A percentile compares a stretch with the other conserved stretches of the same genome.
Evolutionary conservation across 2,797 vertebrate species (phyloP).

Genomic region (Clamator glandarius): DNA sequence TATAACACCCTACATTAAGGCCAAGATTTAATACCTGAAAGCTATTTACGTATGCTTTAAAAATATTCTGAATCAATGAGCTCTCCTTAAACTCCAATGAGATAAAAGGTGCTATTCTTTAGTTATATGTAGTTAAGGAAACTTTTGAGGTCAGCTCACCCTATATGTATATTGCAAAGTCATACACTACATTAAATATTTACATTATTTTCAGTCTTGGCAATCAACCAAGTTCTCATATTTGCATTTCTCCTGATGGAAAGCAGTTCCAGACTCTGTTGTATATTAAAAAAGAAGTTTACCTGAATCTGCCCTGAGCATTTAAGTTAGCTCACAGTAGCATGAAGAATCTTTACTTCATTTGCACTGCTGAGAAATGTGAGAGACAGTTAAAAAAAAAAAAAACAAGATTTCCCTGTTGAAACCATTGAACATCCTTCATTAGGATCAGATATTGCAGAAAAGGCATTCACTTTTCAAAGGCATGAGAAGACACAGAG

Average conservation of each 20-base stretch:
- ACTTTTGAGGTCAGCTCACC: constrained; percentile 61
- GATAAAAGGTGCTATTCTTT: constrained; percentile 64
- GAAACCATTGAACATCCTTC: neutral
- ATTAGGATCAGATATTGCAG: neutral
- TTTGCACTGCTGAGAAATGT: neutral
- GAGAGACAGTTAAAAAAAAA: accelerated
- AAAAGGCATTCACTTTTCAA: neutral
- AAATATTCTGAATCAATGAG: constrained; percentile 62
- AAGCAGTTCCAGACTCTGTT: constrained; percentile 17
- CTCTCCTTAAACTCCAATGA: constrained; percentile 48
- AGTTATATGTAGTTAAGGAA: constrained; percentile 33
- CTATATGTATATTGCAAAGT: constrained; percentile 69
- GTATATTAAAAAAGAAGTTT: neutral
- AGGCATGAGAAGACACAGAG: neutral
- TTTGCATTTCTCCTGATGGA: constrained; percentile 56
- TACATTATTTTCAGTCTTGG: constrained; percentile 60
- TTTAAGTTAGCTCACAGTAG: constrained; percentile 2
- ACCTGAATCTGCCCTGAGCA: neutral
- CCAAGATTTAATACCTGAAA: constrained; percentile 68
- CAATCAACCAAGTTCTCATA: constrained; percentile 51
- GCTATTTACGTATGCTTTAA: constrained; percentile 44
- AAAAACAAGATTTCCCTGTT: neutral
- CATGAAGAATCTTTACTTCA: neutral
- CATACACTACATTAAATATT: constrained; percentile 59
- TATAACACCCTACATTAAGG: constrained; percentile 42